Base-by-base conservation (phyloP, 2,113 vertebrate species). In the Corythornis cristatus region DNA sequence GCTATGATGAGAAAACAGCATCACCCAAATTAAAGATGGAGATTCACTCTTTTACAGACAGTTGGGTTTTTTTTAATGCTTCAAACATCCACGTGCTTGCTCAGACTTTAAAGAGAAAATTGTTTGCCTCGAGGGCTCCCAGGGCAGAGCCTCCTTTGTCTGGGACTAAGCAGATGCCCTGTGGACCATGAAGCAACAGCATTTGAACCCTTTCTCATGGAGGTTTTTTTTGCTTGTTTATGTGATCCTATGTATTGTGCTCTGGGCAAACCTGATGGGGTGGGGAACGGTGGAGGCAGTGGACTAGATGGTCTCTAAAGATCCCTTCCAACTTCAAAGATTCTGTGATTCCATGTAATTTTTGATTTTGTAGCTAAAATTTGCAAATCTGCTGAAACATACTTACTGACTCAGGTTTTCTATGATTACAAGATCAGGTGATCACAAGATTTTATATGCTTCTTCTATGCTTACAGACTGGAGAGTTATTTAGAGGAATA, bases 81-180 rank as follows among this genome's bases (percentile, higher is more conserved):
- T 90, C 61, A 94, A 50, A 90, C 93, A 76, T 82, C 77, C 88
- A 84, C 7, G 0, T 58, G 86, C 70, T 89, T 90, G 84, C 74
- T 95, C 75, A 93, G 74, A 71, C 58, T 70, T 86, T 46, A 2
- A 2, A 48, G 18, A 82, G 78, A 89, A 95, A 95, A 93, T 89
- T 91, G 37, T 42, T 80, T 90, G 67, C 91, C 94, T 58, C 0
- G 0, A 82, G 89, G 83, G 78, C 58, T 84, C 12, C 33, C 21
- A 54, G 45, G 45, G 29, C 73, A 84, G 45, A 65, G 45, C 26
- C 40, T 90, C 28, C 53, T 43, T 66, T 23, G 16, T 8, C 73
- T 86, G 66, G 79, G 62, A 21, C 68, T 25, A 37, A 73, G 53
- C 57, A 96, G 61, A 60, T 20, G 60, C 5, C 21, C 25, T 31